Evolutionary conservation across 2,113 vertebrate genomes (phyloP), one percentile per base, ranked within the genome.

Genomic region (Cygnus atratus): DNA sequence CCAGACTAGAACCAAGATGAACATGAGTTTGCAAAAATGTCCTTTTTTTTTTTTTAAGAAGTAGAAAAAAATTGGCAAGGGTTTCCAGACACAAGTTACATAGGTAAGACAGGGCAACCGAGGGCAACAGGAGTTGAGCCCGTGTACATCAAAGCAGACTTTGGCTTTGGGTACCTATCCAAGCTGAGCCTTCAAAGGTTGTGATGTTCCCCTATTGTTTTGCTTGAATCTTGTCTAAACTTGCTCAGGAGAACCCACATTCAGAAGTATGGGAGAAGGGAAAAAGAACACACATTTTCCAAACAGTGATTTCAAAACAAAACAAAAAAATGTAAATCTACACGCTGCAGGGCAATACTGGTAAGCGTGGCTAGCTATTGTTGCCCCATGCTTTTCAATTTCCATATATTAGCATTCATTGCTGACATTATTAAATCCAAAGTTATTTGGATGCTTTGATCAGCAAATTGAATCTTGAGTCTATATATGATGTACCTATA

Each of bases 261-360:
- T 96, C 91, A 93, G 85, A 88, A 95, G 80, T 57, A 92, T 66
- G 86, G 86, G 82, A 96, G 85, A 93, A 96, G 77, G 62, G 61
- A 90, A 90, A 96, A 94, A 96, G 87, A 97, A 96, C 81, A 96
- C 52, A 75, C 78, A 94, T 92, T 91, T 97, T 94, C 95, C 92
- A 93, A 87, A 93, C 84, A 67, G 48, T 61, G 62, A 96, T 95
- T 97, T 92, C 79, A 96, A 97, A 97, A 95, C 95, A 95, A 96
- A 97, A 93, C 88, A 94, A 94, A 96, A 97, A 97, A 95, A 96
- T 97, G 93, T 88, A 96, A 97, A 96, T 97, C 92, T 94, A 94
- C 66, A 88, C 58, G 92, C 97, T 93, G 55, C 87, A 93, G 95
- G 95, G 86, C 87, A 96, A 95, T 94, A 90, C 87, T 88, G 84